Evolutionary conservation across 2,797 vertebrate genomes (phyloP).

Genomic region (Phataginus tetradactyla): DNA sequence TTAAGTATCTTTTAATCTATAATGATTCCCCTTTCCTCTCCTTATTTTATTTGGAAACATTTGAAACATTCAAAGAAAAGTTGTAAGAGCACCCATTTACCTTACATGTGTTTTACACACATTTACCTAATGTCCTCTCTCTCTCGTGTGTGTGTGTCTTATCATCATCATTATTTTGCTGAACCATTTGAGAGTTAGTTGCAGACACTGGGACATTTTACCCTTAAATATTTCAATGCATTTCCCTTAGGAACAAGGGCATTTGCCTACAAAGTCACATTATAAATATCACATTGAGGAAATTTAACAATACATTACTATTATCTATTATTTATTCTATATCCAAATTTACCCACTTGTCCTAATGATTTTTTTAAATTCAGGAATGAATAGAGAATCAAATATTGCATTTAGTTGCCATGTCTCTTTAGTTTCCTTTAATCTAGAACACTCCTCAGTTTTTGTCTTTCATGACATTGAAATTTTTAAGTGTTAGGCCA

Average conservation of each 20-base stretch:
- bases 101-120: background rate
- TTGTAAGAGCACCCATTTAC: background rate
- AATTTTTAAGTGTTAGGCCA: slow-evolving; percentile 6
- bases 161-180: background rate
- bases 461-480: background rate
- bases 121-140: background rate
- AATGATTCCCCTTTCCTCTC: background rate
- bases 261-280: background rate
- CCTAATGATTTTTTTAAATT: background rate
- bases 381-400: background rate
- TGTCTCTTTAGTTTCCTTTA: background rate
- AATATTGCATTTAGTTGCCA: background rate
- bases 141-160: background rate
- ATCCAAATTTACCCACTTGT: background rate
- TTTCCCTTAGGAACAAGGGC: background rate
- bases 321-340: background rate
- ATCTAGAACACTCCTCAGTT: background rate
- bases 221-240: background rate
- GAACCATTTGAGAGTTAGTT: background rate
- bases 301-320: background rate
- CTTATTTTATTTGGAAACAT: slow-evolving; percentile 21
- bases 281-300: background rate
- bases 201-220: background rate
- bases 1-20: background rate
- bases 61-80: slow-evolving; percentile 13